Base-by-base conservation (phyloP, 2,797 vertebrate genomes). In the Gymnocypris eckloni region DNA sequence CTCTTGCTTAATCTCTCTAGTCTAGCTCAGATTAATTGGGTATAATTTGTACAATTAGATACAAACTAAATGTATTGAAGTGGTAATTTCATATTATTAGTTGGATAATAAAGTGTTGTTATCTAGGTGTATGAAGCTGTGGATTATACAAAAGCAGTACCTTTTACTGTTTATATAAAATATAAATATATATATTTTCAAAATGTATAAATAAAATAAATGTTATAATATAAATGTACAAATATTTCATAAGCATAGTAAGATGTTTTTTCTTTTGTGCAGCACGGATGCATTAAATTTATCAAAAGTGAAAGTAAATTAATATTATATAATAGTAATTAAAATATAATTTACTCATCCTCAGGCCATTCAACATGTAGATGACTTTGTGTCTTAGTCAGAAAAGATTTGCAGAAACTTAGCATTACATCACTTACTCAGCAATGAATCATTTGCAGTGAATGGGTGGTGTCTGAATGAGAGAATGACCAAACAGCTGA, bases 1-100 rank as follows among this genome's bases (percentile, higher is more conserved):
- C 69, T 15, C 25, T 33, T 2, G 20, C 25, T 39, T 66, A 25
- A 33, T 56, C 39, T 64, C 28, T 79, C 13, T 71, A 50, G 56
- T 67, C 20, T 43, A 45, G 48, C 89, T 86, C 83, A 43, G 87
- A 91, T 88, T 93, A 94, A 94, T 91, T 90, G 91, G 90, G 93
- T 94, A 87, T 94, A 94, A 94, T 93, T 94, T 90, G 91, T 82
- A 92, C 91, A 92, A 94, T 94, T 94, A 92, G 92, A 93, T 90
- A 88, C 87, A 91, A 92, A 93, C 90, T 92, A 89, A 92, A 92
- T 90, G 86, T 93, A 94, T 93, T 92, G 92, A 94, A 91, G 89
- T 33, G 33, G 33, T 33, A 2, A 33, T 94, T 93, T 94, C 87
- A 86, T 87, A 87, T 91, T 92, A 94, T 95, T 92, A 94, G 89